Evolutionary conservation across 2,797 vertebrate genomes (phyloP).

Genomic region (Acanthornis magna): DNA sequence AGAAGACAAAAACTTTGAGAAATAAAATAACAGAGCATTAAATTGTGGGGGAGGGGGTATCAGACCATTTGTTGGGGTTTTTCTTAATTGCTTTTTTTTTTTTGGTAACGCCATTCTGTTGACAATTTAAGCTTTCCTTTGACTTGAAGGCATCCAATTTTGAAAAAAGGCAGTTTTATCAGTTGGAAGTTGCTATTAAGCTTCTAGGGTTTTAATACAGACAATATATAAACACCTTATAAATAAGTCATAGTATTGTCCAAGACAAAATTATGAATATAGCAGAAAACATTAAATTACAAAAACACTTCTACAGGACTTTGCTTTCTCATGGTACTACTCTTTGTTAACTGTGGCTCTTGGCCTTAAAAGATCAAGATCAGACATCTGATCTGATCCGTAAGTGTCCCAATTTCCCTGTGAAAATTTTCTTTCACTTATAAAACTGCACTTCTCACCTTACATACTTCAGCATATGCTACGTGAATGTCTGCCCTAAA

Average conservation of each 20-base stretch:
- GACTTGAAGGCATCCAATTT: background rate
- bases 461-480: background rate
- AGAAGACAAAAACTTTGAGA: background rate
- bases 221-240: background rate
- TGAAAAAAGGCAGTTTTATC: background rate
- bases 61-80: background rate
- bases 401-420: background rate
- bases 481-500: background rate
- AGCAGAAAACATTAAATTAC: background rate
- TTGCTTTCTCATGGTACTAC: background rate
- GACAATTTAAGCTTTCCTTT: background rate
- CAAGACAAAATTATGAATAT: background rate
- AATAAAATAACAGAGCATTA: background rate
- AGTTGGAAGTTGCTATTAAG: background rate
- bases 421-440: background rate
- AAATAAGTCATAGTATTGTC: background rate
- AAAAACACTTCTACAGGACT: background rate
- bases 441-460: background rate
- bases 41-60: background rate
- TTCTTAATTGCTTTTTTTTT: background rate
- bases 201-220: background rate
- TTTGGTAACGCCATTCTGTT: background rate
- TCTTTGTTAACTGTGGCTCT: background rate
- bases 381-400: background rate
- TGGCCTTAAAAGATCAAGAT: background rate